Evolutionary conservation across 2,113 vertebrate species (phyloP).

Genomic region (Bubo scandiacus): DNA sequence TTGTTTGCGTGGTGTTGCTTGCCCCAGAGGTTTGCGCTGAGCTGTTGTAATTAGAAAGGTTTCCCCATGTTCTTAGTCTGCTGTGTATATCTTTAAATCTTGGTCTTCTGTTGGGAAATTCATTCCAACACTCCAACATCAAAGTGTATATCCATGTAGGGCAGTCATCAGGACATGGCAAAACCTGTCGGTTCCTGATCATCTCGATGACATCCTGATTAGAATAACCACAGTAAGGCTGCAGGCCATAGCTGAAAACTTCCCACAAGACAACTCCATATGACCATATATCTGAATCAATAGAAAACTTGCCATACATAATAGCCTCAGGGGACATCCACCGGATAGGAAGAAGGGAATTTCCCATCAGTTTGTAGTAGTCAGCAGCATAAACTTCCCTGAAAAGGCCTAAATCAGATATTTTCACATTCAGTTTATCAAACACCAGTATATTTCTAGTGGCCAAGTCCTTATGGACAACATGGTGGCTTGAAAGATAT

Average conservation of each 20-base stretch:
- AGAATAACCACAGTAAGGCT: slow-evolving; percentile 95
- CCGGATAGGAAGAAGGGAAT: slow-evolving; percentile 87
- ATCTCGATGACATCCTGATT: slow-evolving; percentile 98
- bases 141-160: slow-evolving; percentile 92
- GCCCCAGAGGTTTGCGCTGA: slow-evolving; percentile 92
- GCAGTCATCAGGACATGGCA: slow-evolving; percentile 93
- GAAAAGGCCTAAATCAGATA: slow-evolving; percentile 92
- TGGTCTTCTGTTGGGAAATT: slow-evolving; percentile 89
- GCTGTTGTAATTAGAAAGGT: slow-evolving; percentile 89
- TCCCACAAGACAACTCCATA: slow-evolving; percentile 96
- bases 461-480: slow-evolving; percentile 95
- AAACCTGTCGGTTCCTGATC: slow-evolving; percentile 87
- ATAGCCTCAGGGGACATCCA: slow-evolving; percentile 98
- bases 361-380: slow-evolving; percentile 90
- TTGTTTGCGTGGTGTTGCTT: slow-evolving; percentile 96
- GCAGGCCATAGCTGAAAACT: slow-evolving; percentile 95
- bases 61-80: slow-evolving; percentile 92
- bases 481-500: slow-evolving; percentile 90
- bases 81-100: slow-evolving; percentile 95
- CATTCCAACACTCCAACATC: slow-evolving; percentile 97
- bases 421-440: slow-evolving; percentile 91
- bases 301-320: slow-evolving; percentile 91
- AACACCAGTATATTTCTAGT: slow-evolving; percentile 92
- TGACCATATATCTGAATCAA: slow-evolving; percentile 97
- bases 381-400: slow-evolving; percentile 96